Evolutionary conservation across 2,113 vertebrate genomes (phyloP), one percentile per base, ranked within the genome.

Genomic region (Monarcha castaneiventris): DNA sequence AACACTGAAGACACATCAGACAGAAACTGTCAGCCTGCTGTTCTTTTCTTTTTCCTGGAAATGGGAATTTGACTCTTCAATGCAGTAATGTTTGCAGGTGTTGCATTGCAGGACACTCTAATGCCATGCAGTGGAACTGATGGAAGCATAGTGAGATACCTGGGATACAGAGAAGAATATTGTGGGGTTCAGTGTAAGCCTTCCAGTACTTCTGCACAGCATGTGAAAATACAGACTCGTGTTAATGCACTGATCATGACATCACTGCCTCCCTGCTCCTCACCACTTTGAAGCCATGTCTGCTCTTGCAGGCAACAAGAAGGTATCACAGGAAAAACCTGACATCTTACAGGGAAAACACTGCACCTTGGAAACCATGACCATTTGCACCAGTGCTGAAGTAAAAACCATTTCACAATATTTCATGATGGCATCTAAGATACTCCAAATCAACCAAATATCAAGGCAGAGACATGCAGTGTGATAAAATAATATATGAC

Each of bases 71-170:
- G 62, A 18, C 7, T 55, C 4, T 30, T 27, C n/a, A 35, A 59
- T 4, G 3, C 26, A 7, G 20, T 35, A 16, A 25, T 12, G 7
- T 81, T 84, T 81, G 33, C 30, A 69, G 37, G 7, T 61, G 6
- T 32, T 73, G 13, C n/a, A 44, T 3, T 71, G 25, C 41, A 81
- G 33, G 16, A 23, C 19, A 10, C 5, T 61, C 10, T 27, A 30
- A 33, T 35, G 19, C 3, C 0, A 1, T 7, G 22, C 9, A 49
- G 32, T 9, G 9, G 22, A 83, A 25, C 7, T 1, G 2, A 11
- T 6, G 43, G 32, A 71, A 27, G 3, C 0, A 0, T 2, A 11
- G 2, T 44, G 30, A 83, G 30, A 16, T 25, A 48, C 5, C 3
- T 25, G 25, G 30, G 13, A 32, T 54, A 44, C 10, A 20, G 14